A percentile compares a stretch with the other conserved stretches of the same genome.
phyloP scores from a whole-genome alignment of 2,113 vertebrate genomes.

The Lamprologus sp. region DNA sequence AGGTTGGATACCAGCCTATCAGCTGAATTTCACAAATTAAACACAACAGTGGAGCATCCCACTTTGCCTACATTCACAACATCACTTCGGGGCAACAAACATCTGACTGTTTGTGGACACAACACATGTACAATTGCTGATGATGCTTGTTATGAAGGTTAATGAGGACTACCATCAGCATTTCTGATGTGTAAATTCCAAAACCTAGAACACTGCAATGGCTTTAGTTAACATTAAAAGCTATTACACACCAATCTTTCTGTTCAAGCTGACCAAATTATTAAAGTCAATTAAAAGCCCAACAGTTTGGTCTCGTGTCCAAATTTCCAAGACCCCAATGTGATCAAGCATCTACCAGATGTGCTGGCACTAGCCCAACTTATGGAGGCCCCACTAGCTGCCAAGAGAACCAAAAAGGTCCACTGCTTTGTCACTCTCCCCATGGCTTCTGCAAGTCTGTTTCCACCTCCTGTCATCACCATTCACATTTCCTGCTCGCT shows the following conservation, averaged over 20 bases:
- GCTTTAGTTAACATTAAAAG: neutral
- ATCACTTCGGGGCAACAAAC: neutral
- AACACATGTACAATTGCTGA: neutral
- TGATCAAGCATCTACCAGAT: neutral
- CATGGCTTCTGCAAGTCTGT: neutral
- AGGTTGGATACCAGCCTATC: neutral
- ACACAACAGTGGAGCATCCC: neutral
- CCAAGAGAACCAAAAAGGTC: neutral
- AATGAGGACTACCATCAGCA: neutral
- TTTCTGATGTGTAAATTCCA: neutral
- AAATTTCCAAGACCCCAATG: neutral
- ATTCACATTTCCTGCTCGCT: rapidly evolving
- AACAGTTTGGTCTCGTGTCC: neutral
- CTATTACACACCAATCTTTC: neutral
- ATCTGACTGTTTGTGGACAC: neutral
- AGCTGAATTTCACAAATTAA: neutral
- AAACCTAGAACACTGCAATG: neutral
- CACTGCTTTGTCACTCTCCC: neutral
- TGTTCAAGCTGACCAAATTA: neutral
- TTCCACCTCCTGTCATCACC: neutral
- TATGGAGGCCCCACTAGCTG: neutral
- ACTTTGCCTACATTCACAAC: neutral
- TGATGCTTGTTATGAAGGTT: neutral
- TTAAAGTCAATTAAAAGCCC: neutral
- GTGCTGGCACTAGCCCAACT: neutral